These are phyloP conservation scores for Thamnophis sirtalis DNA, from an alignment of 2,113 vertebrate genomes.

Conservation along the genomic window DNA sequence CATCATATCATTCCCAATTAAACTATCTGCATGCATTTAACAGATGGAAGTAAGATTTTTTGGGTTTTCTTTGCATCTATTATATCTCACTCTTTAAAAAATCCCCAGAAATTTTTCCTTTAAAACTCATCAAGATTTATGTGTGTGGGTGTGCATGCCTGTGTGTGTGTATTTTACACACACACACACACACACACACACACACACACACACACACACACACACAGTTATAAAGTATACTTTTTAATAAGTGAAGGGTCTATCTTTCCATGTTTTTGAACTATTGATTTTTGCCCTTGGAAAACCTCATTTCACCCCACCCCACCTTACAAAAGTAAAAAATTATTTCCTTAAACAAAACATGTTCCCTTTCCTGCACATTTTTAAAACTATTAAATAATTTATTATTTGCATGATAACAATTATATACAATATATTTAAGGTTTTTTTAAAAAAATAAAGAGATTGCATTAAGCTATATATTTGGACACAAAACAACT, in stretches of 20 bases:
- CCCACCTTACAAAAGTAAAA: background rate
- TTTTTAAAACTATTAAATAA: background rate
- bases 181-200: too few species aligned
- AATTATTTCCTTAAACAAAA: background rate
- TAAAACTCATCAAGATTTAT: too few species aligned
- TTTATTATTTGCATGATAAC: background rate
- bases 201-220: too few species aligned
- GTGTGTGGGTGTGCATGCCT: too few species aligned
- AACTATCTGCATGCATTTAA: background rate
- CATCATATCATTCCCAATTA: background rate
- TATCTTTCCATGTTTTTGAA: background rate
- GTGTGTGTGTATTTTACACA: too few species aligned
- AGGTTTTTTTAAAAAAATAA: background rate
- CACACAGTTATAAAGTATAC: background rate
- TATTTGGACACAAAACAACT: background rate
- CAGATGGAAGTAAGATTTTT: background rate
- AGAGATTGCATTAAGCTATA: background rate
- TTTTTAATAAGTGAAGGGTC: background rate
- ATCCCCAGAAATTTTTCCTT: background rate
- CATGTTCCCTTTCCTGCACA: background rate
- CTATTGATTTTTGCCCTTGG: background rate
- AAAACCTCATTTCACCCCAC: background rate
- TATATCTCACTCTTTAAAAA: background rate
- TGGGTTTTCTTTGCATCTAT: background rate
- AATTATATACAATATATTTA: background rate